Evolutionary conservation across 2,888 invertebrate genomes (phyloP).

Genomic region (Zaprionus obscuricornis): DNA sequence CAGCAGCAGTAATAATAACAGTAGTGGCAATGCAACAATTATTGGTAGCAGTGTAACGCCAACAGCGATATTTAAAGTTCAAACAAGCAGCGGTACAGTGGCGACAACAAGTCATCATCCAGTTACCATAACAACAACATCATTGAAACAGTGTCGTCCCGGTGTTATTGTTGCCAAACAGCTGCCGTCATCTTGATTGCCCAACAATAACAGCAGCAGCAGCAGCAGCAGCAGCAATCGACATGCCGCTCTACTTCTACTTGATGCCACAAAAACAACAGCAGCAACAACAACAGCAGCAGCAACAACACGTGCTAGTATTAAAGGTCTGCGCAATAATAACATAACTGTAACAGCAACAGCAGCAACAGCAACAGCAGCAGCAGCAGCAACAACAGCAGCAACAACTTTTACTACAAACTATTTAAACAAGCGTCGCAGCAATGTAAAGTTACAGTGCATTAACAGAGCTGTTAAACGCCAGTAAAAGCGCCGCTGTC

Average conservation of each 20-base stretch:
- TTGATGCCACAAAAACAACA: constrained; percentile 22
- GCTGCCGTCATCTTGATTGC: constrained; percentile 87
- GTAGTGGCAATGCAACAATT: constrained; percentile 50
- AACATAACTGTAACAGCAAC: constrained; percentile 44
- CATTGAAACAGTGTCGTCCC: constrained; percentile 89
- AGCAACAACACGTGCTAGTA: constrained; percentile 42
- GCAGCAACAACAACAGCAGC: constrained; percentile 28
- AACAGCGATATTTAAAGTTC: constrained; percentile 81
- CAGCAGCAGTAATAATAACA: constrained; percentile 56
- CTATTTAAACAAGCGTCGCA: constrained; percentile 41
- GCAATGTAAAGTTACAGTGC: constrained; percentile 49
- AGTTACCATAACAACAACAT: constrained; percentile 80
- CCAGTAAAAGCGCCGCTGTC: no score
- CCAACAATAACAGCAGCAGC: constrained; percentile 31
- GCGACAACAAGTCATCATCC: constrained; percentile 47
- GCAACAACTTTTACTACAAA: constrained; percentile 21
- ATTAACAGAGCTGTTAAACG: constrained; percentile 46
- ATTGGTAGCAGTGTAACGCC: constrained; percentile 66
- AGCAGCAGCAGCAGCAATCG: constrained; percentile 29
- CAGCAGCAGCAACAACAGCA: constrained; percentile 26
- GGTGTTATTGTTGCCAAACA: constrained; percentile 96
- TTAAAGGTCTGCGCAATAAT: constrained; percentile 48
- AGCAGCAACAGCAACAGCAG: constrained; percentile 24
- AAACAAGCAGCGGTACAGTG: constrained; percentile 53
- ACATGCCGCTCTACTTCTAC: no score